Percentiles rank a stretch among this genome's conserved stretches.
Evolutionary conservation across 1,140 invertebrate species (phyloP).

Genomic region (Drosophila bocki): DNA sequence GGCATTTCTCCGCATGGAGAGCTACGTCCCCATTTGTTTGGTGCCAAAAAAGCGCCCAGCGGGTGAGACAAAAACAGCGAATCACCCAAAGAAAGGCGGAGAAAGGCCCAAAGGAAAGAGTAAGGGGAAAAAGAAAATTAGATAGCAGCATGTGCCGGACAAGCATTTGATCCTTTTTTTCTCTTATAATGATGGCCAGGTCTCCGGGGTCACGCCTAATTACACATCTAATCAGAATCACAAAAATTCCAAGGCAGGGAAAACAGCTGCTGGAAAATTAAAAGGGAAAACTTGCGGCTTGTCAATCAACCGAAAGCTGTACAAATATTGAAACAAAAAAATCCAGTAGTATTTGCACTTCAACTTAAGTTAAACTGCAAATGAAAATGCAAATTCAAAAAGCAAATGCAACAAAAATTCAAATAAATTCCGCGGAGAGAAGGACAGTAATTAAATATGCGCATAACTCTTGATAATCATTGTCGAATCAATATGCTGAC

Average conservation of each 20-base stretch:
- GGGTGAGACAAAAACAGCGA: conserved; percentile 26
- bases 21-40: conserved; percentile 43
- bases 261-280: conserved; percentile 38
- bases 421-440: conserved; percentile 30
- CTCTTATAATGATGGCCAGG: conserved; percentile 11
- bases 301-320: conserved; percentile 69
- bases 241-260: conserved; percentile 8
- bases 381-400: conserved; percentile 30
- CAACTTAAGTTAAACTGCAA: conserved; percentile 53
- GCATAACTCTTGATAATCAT: conserved; percentile 81
- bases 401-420: conserved; percentile 46
- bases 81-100: conserved; percentile 12
- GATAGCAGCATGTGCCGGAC: conserved; percentile 61
- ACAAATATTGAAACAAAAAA: conserved; percentile 69
- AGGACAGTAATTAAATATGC: conserved; percentile 72
- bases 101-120: conserved; percentile 26
- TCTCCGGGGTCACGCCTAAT: conserved; percentile 61
- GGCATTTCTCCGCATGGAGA: conserved; percentile 42
- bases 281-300: conserved; percentile 46
- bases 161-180: conserved; percentile 76
- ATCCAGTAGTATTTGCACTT: conserved; percentile 64
- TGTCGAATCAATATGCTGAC: conserved; percentile 80
- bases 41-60: conserved; percentile 48
- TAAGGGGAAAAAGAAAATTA: conserved; percentile 57
- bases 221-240: conserved; percentile 74